phyloP scores from a whole-genome alignment of 2,797 vertebrate species.

The Rhadinocentrus ornatus region DNA sequence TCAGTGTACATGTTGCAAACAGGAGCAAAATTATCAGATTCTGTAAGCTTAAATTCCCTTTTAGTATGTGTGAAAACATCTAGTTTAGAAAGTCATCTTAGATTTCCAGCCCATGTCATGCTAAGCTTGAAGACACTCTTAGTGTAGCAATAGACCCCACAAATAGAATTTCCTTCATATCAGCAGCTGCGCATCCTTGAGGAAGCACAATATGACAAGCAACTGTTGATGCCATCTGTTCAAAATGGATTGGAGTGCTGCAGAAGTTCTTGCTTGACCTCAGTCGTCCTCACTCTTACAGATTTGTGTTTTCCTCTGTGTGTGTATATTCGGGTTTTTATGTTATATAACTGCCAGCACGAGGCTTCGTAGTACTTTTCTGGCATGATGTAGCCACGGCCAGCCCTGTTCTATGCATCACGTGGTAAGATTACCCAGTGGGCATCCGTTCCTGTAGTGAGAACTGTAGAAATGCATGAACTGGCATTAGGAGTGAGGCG shows the following conservation, averaged over 20 bases:
- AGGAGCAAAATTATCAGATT: conserved; percentile 18
- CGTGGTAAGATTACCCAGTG: conserved; percentile 77
- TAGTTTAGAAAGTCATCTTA: conserved; percentile 8
- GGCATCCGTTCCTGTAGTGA: conserved; percentile 69
- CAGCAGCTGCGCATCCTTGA: conserved; percentile 69
- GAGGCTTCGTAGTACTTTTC: conserved; percentile 61
- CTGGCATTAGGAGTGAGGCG: conserved; percentile 53
- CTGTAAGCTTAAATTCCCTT: neutral
- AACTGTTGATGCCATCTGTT: conserved; percentile 76
- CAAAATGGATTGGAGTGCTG: conserved; percentile 24
- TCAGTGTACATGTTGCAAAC: conserved; percentile 21
- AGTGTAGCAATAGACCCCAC: conserved; percentile 8
- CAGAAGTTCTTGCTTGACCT: conserved; percentile 56
- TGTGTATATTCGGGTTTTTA: conserved; percentile 26
- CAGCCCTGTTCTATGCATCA: conserved; percentile 71
- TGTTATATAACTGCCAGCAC: conserved; percentile 64
- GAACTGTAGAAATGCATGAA: conserved; percentile 56
- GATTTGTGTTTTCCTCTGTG: conserved; percentile 1
- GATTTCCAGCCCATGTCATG: conserved; percentile 16
- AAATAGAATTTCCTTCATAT: conserved; percentile 42
- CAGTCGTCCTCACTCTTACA: conserved; percentile 20
- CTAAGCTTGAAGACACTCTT: conserved; percentile 33
- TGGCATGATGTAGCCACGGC: conserved; percentile 60
- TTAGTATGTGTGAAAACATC: neutral
- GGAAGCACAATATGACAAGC: conserved; percentile 60